Conservation (phyloP, 1,140 invertebrate species). For the Procambarus clarkii region DNA sequence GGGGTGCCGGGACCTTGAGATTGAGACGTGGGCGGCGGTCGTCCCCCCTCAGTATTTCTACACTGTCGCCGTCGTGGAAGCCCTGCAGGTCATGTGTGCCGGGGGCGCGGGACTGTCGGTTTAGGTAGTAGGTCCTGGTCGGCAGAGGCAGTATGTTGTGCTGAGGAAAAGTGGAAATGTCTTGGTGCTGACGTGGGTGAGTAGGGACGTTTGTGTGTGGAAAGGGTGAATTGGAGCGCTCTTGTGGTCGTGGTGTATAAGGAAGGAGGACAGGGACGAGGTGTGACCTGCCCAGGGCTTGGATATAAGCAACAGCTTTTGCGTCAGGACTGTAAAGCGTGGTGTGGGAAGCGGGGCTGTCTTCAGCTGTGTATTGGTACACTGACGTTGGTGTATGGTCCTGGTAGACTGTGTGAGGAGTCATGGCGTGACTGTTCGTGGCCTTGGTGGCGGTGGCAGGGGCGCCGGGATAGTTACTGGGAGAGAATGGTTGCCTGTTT, state of each 20-base stretch:
- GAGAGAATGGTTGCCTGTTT: neutral
- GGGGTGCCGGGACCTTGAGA: constrained; percentile 20
- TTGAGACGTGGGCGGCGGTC: neutral
- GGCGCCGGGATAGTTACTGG: neutral
- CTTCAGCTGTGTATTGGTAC: constrained; percentile 31
- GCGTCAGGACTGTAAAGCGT: constrained; percentile 31
- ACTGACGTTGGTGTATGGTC: neutral
- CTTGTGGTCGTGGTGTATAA: neutral
- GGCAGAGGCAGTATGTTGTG: neutral
- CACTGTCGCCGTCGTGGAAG: neutral
- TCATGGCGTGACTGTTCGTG: constrained; percentile 48
- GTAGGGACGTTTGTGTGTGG: neutral
- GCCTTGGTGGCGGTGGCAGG: constrained; percentile 3
- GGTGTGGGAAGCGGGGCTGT: neutral
- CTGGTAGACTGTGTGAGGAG: constrained; percentile 20
- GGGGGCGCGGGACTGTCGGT: neutral
- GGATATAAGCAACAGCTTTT: constrained; percentile 28
- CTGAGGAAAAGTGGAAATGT: neutral
- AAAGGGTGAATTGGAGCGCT: neutral
- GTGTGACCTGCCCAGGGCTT: constrained; percentile 37
- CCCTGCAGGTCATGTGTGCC: neutral
- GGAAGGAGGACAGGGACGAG: constrained; percentile 41
- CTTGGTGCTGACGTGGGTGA: neutral
- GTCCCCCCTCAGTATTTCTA: constrained; percentile 33
- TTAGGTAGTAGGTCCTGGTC: constrained; percentile 34